Evolutionary conservation across 2,888 invertebrate species (phyloP).

Genomic region (Lypha dubia): DNA sequence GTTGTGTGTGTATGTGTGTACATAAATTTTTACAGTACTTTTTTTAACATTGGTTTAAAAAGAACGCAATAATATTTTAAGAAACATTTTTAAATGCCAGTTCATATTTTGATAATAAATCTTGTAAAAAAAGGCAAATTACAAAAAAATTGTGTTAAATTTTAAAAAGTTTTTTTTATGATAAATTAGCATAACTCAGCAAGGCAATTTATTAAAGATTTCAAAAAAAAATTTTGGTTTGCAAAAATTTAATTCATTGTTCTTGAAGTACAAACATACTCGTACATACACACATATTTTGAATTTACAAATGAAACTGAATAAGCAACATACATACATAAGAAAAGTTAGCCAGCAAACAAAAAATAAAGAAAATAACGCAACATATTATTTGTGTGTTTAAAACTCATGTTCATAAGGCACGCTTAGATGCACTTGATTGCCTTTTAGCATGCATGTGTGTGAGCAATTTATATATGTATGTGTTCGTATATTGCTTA

Average conservation of each 20-base stretch:
- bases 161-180: too few relatives aligned
- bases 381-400: constrained; percentile 41
- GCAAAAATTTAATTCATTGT: constrained; percentile 55
- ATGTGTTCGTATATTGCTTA: constrained; percentile 14
- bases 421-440: constrained; percentile 71
- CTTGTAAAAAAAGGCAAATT: too few relatives aligned
- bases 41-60: not conserved
- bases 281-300: too few relatives aligned
- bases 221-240: constrained; percentile 23
- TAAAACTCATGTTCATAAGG: constrained; percentile 59
- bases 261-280: constrained; percentile 50
- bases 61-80: too few relatives aligned
- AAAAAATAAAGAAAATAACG: not conserved
- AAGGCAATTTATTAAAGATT: constrained; percentile 6
- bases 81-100: too few relatives aligned
- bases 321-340: constrained; percentile 21
- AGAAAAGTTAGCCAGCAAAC: not conserved
- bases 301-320: not conserved
- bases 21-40: not conserved
- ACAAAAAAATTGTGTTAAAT: too few relatives aligned
- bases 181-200: too few relatives aligned
- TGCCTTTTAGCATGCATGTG: constrained; percentile 65
- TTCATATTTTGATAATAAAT: too few relatives aligned
- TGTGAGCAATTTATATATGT: too few relatives aligned
- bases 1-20: not conserved